Conservation (phyloP, 2,888 invertebrate species). For the Eurytoma californica region DNA sequence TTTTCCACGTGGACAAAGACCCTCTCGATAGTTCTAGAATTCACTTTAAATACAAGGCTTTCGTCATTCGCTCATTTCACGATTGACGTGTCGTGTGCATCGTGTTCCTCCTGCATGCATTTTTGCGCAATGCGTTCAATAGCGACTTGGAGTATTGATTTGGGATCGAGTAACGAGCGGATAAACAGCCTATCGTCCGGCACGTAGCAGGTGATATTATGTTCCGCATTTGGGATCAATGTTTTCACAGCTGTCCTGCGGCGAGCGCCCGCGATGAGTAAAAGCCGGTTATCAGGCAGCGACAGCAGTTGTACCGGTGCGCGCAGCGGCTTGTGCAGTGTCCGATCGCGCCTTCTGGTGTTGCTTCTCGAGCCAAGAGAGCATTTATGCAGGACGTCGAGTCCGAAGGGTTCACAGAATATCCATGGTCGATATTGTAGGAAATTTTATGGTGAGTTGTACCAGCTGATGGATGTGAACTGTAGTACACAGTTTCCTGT, state of each 20-base stretch:
- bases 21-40: neutral
- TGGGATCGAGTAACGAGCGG: constrained; percentile 51
- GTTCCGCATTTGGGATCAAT: constrained; percentile 53
- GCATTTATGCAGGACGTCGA: neutral
- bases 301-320: constrained; percentile 19
- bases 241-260: constrained; percentile 53
- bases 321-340: neutral
- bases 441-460: too few relatives aligned
- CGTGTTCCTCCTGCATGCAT: constrained; percentile 6
- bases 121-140: constrained; percentile 49
- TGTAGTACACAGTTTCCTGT: too few relatives aligned
- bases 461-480: too few relatives aligned
- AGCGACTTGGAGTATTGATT: constrained; percentile 44
- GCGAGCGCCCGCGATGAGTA: constrained; percentile 18
- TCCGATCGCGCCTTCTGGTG: constrained; percentile 38
- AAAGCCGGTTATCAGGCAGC: constrained; percentile 46
- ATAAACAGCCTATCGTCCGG: constrained; percentile 41
- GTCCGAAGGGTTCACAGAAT: neutral
- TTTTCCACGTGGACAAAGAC: neutral
- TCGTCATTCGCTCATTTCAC: constrained; percentile 8
- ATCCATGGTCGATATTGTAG: constrained; percentile 16
- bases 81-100: neutral
- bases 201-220: constrained; percentile 54
- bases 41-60: neutral
- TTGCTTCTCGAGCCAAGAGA: neutral